phyloP scores from a whole-genome alignment of 2,113 vertebrate species.

The Sus scrofa region T2T-Sscrofa CM000818.6:93198501-93199000 shows the following conservation, averaged over 20 bases:
- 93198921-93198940: background rate
- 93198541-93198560: slow-evolving; percentile 30
- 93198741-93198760: background rate
- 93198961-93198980: background rate
- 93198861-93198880: slow-evolving; percentile 33
- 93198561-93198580: slow-evolving; percentile 51
- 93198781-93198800: background rate
- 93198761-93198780: background rate
- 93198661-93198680: slow-evolving; percentile 35
- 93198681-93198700: background rate
- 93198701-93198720: slow-evolving; percentile 60
- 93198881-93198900: slow-evolving; percentile 14
- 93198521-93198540: slow-evolving; percentile 38
- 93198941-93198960: background rate
- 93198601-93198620: slow-evolving; percentile 27
- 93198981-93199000: background rate
- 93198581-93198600: background rate
- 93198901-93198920: background rate
- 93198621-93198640: slow-evolving; percentile 60
- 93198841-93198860: background rate
- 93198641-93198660: slow-evolving; percentile 32
- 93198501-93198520: slow-evolving; percentile 68
- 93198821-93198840: slow-evolving; percentile 43
- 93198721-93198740: background rate
- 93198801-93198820: slow-evolving; percentile 37